A percentile compares a stretch with the other conserved stretches of the same genome.
These are phyloP conservation scores for Thaumetopoea pityocampa DNA, from an alignment of 1,140 invertebrate genomes.

Conservation along the genomic window DNA sequence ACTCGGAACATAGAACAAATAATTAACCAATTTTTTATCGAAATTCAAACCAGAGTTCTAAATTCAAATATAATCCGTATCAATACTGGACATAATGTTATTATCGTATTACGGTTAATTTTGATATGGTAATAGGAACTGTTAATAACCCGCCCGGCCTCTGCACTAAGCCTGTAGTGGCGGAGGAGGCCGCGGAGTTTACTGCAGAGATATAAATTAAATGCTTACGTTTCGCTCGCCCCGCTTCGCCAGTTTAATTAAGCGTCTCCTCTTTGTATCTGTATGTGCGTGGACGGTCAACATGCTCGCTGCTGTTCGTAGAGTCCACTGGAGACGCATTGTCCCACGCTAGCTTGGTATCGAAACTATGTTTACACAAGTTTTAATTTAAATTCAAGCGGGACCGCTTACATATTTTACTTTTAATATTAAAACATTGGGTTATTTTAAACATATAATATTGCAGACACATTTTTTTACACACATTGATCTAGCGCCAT, in stretches of 20 bases:
- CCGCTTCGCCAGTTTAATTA: constrained; percentile 72
- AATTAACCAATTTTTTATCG: too few species aligned
- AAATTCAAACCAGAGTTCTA: too few species aligned
- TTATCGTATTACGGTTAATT: too few species aligned
- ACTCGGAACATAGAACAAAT: too few species aligned
- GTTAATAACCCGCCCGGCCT: constrained; percentile 31
- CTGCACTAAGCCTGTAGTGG: constrained; percentile 27
- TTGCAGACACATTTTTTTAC: too few species aligned
- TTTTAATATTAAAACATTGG: constrained; percentile 5
- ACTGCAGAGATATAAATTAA: constrained; percentile 75
- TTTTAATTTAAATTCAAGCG: constrained; percentile 14
- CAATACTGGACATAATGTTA: too few species aligned
- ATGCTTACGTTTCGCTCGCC: constrained; percentile 70
- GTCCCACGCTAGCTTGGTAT: constrained; percentile 12
- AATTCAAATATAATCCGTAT: too few species aligned
- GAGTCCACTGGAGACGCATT: constrained; percentile 30
- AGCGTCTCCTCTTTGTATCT: constrained; percentile 69
- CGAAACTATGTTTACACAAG: constrained; percentile 3
- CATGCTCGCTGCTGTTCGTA: constrained; percentile 42
- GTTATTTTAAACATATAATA: constrained; percentile 4
- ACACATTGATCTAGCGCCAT: too few species aligned
- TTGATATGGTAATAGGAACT: too few species aligned
- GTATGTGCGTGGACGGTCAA: constrained; percentile 63
- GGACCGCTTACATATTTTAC: too few species aligned
- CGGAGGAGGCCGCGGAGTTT: constrained; percentile 60